phyloP scores from a whole-genome alignment of 2,113 vertebrate genomes.

The Hassar affinis region DNA sequence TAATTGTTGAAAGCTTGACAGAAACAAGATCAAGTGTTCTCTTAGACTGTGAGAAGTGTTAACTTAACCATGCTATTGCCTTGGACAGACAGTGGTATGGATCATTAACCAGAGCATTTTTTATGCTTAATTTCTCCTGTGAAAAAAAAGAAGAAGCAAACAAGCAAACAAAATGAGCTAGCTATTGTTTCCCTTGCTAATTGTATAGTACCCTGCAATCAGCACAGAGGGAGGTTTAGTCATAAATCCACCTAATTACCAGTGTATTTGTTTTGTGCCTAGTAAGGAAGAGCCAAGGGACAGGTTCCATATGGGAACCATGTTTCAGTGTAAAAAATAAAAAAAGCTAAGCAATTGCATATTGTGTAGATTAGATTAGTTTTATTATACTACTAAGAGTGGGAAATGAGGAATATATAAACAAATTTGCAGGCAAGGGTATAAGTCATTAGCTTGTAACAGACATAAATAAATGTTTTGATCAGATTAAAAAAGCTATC shows the following conservation, averaged over 20 bases:
- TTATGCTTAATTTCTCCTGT: conserved; percentile 45
- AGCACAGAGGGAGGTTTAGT: conserved; percentile 26
- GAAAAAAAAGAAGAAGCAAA: not conserved
- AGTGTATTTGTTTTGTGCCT: conserved; percentile 44
- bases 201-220: conserved; percentile 38
- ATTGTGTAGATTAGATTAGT: conserved; percentile 23
- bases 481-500: conserved; percentile 11
- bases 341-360: not conserved
- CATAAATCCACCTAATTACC: conserved; percentile 56
- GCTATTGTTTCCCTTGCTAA: conserved; percentile 44
- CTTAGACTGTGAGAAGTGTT: not conserved
- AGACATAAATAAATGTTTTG: conserved; percentile 6
- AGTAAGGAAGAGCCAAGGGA: conserved; percentile 28
- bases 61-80: conserved; percentile 32
- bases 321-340: not conserved
- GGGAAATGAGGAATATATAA: conserved; percentile 9
- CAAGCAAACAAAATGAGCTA: conserved; percentile 27
- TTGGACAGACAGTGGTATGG: conserved; percentile 16
- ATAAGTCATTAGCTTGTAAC: not conserved
- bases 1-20: conserved; percentile 10
- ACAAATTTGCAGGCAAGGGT: conserved; percentile 19
- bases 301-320: conserved; percentile 12
- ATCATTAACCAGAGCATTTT: conserved; percentile 38
- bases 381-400: conserved; percentile 13
- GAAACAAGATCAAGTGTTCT: conserved; percentile 1